These are phyloP conservation scores for Archaeoteleia sp. DNA, from an alignment of 2,888 invertebrate species.

Conservation along the genomic window DNA sequence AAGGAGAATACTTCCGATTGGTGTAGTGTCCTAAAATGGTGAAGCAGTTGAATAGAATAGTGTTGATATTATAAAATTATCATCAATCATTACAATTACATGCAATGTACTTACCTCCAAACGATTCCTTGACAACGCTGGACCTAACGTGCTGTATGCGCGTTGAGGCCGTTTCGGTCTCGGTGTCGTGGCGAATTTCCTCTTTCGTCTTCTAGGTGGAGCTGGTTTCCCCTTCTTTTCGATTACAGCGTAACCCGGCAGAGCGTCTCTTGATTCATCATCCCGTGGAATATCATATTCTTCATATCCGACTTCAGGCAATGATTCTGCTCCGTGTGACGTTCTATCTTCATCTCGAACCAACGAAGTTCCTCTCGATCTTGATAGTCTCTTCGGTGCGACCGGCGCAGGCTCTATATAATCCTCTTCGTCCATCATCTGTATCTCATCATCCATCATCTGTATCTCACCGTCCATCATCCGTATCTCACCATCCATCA, in stretches of 20 bases:
- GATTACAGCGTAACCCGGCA: slow-evolving; percentile 84
- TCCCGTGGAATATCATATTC: slow-evolving; percentile 74
- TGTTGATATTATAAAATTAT: too few relatives aligned
- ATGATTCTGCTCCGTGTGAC: slow-evolving; percentile 83
- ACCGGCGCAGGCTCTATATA: slow-evolving; percentile 79
- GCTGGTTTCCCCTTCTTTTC: slow-evolving; percentile 81
- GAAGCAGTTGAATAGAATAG: not conserved
- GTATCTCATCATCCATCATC: slow-evolving; percentile 68
- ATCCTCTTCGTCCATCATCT: slow-evolving; percentile 75
- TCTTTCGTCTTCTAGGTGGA: slow-evolving; percentile 75
- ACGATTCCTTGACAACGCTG: slow-evolving; percentile 76
- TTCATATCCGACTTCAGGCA: slow-evolving; percentile 75
- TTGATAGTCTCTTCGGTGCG: slow-evolving; percentile 77
- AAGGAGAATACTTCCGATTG: slow-evolving; percentile 16
- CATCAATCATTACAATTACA: too few relatives aligned
- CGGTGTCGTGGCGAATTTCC: slow-evolving; percentile 83
- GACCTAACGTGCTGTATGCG: slow-evolving; percentile 80
- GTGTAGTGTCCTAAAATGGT: slow-evolving; percentile 9
- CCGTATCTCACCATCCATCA: slow-evolving; percentile 68
- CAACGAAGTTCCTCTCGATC: slow-evolving; percentile 76
- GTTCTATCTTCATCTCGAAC: slow-evolving; percentile 82
- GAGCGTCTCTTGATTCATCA: slow-evolving; percentile 70
- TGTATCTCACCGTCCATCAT: slow-evolving; percentile 68
- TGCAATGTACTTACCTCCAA: slow-evolving; percentile 53
- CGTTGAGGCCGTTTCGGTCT: slow-evolving; percentile 79